These are phyloP conservation scores for Heliangelus exortis DNA, from an alignment of 2,797 vertebrate genomes.

Conservation along the genomic window DNA sequence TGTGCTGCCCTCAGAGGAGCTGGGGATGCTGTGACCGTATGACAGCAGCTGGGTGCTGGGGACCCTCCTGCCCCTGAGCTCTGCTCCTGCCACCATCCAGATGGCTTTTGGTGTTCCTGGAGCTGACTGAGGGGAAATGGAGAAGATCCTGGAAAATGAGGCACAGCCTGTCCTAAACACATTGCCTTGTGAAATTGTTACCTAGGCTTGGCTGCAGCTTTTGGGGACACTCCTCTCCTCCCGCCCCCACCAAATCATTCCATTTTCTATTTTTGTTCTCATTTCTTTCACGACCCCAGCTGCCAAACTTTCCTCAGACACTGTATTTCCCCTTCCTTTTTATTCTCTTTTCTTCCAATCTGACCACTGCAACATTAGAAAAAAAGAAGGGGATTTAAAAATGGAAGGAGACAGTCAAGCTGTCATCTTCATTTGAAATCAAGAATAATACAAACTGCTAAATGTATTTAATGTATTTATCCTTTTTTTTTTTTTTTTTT, in stretches of 20 bases:
- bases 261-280: background rate
- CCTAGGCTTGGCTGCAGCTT: background rate
- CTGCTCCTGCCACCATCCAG: background rate
- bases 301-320: background rate
- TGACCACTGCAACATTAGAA: background rate
- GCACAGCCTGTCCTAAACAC: background rate
- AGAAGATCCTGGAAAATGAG: background rate
- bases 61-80: background rate
- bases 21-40: fast-evolving
- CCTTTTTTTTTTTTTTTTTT: background rate
- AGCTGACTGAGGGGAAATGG: background rate
- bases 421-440: background rate
- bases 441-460: conserved; percentile 10
- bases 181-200: background rate
- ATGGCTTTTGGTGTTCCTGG: background rate
- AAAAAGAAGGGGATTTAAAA: background rate
- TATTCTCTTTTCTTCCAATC: background rate
- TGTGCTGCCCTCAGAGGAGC: fast-evolving
- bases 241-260: background rate
- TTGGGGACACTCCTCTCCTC: background rate
- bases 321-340: background rate
- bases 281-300: background rate
- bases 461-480: background rate
- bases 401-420: background rate
- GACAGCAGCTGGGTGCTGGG: fast-evolving